Evolutionary conservation across 2,797 vertebrate species (phyloP), one percentile per base, ranked within the genome.

Genomic region (Parauchenoglanis ngamensis): DNA sequence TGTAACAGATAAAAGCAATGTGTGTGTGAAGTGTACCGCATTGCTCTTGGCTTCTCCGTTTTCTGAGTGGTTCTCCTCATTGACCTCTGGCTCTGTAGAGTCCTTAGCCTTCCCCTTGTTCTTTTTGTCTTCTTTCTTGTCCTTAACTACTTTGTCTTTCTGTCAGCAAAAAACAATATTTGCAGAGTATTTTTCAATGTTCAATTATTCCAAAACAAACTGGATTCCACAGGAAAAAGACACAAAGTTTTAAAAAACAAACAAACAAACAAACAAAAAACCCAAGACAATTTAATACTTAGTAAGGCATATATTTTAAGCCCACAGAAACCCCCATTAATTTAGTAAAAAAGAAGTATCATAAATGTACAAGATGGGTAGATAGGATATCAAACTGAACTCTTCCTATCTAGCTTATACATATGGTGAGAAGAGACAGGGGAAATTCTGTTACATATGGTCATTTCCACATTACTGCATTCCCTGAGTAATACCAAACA

Each of bases 21-120:
- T 3, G 35, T 31, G n/a, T 44, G 31, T 46, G 56, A 67, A 12
- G 46, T 90, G 75, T 94, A 97, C 97, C 97, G 97, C 95, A 46
- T 96, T 96, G 95, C 96, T 97, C 95, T 97, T 98, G 94, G 96
- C 95, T 90, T 97, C 97, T 95, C 97, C 97, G 0, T 98, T 99
- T 95, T 98, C 96, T 96, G 97, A 97, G 96, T 97, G 97, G 96
- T 95, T 97, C 94, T 97, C 97, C 94, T 98, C 96, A 89, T 97
- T 97, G 86, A 96, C 95, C 93, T 98, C 97, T n/a, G 95, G 94
- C 93, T 97, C 96, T 81, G 94, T 95, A 93, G 96, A 96, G 92
- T 96, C 94, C 96, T 96, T 96, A 88, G 94, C 95, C 94, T 97
- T 95, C 89, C 92, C 96, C 96, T 97, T 97, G 92, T 95, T 95